phyloP scores from a whole-genome alignment of 2,113 vertebrate genomes.

The Nothocercus julius region DNA sequence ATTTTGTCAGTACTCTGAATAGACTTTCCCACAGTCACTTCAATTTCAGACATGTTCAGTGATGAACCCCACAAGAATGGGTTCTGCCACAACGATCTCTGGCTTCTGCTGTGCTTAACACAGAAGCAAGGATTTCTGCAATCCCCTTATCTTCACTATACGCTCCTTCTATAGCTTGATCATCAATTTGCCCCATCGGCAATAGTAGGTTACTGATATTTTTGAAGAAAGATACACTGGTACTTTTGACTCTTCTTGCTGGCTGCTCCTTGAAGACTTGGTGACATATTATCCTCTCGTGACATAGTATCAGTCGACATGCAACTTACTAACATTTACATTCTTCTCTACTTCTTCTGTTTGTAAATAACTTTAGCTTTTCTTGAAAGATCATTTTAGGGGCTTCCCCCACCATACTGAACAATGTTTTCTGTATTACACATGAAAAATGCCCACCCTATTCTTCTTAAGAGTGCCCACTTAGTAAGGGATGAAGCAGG shows the following conservation, averaged over 20 bases:
- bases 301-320: background rate
- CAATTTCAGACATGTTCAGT: background rate
- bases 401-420: background rate
- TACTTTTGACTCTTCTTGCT: background rate
- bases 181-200: background rate
- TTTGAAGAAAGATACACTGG: background rate
- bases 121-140: background rate
- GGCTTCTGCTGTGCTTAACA: background rate
- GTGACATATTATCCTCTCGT: background rate
- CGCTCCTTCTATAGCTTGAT: background rate
- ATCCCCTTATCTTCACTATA: background rate
- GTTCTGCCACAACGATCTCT: background rate
- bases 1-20: background rate
- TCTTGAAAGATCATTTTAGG: background rate
- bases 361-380: background rate
- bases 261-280: background rate
- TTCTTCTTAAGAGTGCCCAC: background rate
- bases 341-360: background rate
- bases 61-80: conserved; percentile 3
- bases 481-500: background rate
- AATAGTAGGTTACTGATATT: fast-evolving
- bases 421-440: background rate
- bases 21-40: background rate
- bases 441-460: background rate
- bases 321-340: background rate